Evolutionary conservation across 2,113 vertebrate genomes (phyloP), one percentile per base, ranked within the genome.

Genomic region (Neogale vison): DNA sequence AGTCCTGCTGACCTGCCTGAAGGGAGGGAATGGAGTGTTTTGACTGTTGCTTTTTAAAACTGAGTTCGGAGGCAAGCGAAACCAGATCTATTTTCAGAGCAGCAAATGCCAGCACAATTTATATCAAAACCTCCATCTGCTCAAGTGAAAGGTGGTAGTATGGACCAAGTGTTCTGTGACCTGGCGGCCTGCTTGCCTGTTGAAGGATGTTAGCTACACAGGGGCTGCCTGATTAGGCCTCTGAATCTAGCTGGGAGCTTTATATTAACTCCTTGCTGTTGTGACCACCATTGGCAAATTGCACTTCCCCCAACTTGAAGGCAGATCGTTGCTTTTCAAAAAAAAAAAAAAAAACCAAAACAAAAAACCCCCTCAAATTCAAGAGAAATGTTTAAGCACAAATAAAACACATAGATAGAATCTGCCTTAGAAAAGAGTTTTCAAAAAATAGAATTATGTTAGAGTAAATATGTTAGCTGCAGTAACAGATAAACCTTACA

Each of bases 71-170:
- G 97, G 90, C 84, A 94, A 90, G 90, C 95, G 96, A 96, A 97
- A 97, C 39, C 39, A 97, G 96, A 95, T 95, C 96, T 98, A 95
- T 97, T 98, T 97, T 97, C 90, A 93, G 95, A 94, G 94, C 59
- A 96, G 95, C 92, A 96, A 96, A 96, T 97, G 98, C 97, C 98
- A 97, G 86, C 94, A 90, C 83, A 96, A 93, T 96, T 97, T 97
- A 88, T 91, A 96, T 98, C 98, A 97, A 97, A 97, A 69, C 74
- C 59, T 80, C 96, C 96, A 97, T 97, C 96, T 98, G 97, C 96
- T 97, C 95, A 74, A 39, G 52, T 90, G 97, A 98, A 97, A 96
- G 89, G 69, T 31, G 0, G 10, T 71, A 65, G 93, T 72, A 11
- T 63, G 92, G 87, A 96, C 94, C 92, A 80, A 81, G 61, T 59